phyloP scores from a whole-genome alignment of 2,797 vertebrate genomes.

The Esox lucius region DNA sequence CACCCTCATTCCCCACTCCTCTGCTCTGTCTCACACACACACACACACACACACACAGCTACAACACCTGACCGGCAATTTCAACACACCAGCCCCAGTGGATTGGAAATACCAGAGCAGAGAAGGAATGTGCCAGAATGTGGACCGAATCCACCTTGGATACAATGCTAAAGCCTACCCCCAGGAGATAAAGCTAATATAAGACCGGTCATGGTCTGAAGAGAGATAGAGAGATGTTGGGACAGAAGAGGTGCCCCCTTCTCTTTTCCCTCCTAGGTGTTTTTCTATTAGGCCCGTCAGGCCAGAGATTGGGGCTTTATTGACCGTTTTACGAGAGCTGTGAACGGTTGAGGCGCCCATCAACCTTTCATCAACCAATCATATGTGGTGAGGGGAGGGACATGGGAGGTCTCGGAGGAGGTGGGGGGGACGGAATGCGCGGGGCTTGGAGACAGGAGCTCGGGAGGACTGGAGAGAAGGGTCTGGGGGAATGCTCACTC shows the following conservation, averaged over 20 bases:
- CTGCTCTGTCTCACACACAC: slow-evolving; percentile 40
- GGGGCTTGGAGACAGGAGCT: slow-evolving; percentile 20
- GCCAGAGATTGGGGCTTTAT: slow-evolving; percentile 56
- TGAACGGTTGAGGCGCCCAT: slow-evolving; percentile 59
- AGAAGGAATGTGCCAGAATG: too few species aligned
- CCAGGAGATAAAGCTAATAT: too few species aligned
- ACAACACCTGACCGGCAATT: too few species aligned
- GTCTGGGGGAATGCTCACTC: slow-evolving; percentile 64
- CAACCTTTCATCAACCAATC: slow-evolving; percentile 75
- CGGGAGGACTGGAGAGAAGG: slow-evolving; percentile 11
- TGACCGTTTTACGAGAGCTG: slow-evolving; percentile 66
- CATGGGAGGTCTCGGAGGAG: slow-evolving; percentile 56
- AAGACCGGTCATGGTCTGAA: not conserved
- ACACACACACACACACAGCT: slow-evolving; percentile 35
- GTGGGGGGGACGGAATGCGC: slow-evolving; percentile 47
- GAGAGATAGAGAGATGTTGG: not conserved
- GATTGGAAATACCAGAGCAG: not conserved
- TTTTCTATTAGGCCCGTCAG: slow-evolving; percentile 58
- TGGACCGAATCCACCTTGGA: not conserved
- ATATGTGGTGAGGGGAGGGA: slow-evolving; percentile 53
- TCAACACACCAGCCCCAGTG: slow-evolving; percentile 14
- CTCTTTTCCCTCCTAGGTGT: slow-evolving; percentile 47
- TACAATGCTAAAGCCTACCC: too few species aligned
- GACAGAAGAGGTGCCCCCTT: slow-evolving; percentile 35
- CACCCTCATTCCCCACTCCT: slow-evolving; percentile 69